A percentile compares a stretch with the other conserved stretches of the same genome.
Conservation (phyloP, 2,888 invertebrate species). For the Girardia tigrina region DNA sequence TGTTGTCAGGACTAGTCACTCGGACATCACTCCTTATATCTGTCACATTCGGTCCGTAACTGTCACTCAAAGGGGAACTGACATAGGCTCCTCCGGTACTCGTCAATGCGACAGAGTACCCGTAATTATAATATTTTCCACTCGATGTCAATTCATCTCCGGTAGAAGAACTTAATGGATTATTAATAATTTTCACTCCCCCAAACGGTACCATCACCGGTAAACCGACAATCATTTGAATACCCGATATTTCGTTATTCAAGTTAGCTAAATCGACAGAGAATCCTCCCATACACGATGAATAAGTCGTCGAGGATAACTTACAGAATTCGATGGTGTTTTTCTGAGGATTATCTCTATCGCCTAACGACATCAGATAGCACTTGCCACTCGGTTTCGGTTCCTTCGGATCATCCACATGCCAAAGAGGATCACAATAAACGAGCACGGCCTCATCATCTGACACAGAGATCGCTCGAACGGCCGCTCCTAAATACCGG, state of each 20-base stretch:
- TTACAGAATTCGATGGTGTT: not conserved
- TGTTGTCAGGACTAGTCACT: not conserved
- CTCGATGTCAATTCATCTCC: not conserved
- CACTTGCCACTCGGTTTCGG: not conserved
- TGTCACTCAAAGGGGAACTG: not conserved
- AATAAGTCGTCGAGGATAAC: not conserved
- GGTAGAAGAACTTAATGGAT: not conserved
- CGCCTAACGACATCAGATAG: not conserved
- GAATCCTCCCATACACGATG: not conserved
- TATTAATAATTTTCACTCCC: not conserved
- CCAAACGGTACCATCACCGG: not conserved
- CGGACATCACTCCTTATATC: not conserved
- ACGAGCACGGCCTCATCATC: not conserved
- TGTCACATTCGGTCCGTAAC: not conserved
- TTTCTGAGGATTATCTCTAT: not conserved
- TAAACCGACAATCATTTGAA: not conserved
- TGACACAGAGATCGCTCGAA: not conserved
- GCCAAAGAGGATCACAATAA: not conserved
- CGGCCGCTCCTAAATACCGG: not conserved
- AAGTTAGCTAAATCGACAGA: not conserved
- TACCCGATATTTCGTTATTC: not conserved
- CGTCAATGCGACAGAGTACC: not conserved
- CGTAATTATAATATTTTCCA: conserved; percentile 10
- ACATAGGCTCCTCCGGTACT: not conserved
- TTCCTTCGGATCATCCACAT: not conserved